These are phyloP conservation scores for Drosophila hydei DNA, from an alignment of 1,140 invertebrate species.

Conservation along the genomic window DNA sequence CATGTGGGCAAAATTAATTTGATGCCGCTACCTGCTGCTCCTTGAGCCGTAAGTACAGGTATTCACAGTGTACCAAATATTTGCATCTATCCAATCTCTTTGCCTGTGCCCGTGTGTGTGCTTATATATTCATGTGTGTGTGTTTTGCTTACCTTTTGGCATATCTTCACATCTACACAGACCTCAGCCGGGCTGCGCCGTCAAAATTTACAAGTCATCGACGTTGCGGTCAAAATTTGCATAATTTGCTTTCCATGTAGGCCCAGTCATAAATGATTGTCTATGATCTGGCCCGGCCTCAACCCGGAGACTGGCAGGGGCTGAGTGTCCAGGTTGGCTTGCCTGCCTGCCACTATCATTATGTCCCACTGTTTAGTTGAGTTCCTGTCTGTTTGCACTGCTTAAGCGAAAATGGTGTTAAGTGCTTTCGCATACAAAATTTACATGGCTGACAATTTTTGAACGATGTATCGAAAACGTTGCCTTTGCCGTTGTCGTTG, in stretches of 20 bases:
- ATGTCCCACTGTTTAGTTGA: constrained; percentile 39
- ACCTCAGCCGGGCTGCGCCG: constrained; percentile 17
- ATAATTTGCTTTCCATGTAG: constrained; percentile 75
- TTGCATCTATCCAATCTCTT: constrained; percentile 37
- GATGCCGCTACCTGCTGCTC: constrained; percentile 20
- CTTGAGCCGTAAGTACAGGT: constrained; percentile 38
- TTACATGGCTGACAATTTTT: constrained; percentile 78
- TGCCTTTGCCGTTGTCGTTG: constrained; percentile 33
- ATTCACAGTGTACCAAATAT: constrained; percentile 58
- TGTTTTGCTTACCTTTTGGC: constrained; percentile 45
- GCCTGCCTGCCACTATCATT: constrained; percentile 21
- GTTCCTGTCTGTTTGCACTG: constrained; percentile 63
- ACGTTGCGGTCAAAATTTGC: constrained; percentile 72
- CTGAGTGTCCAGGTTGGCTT: not conserved
- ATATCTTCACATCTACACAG: constrained; percentile 71
- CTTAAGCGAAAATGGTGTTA: constrained; percentile 80
- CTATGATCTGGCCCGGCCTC: constrained; percentile 45
- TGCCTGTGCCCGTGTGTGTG: constrained; percentile 15
- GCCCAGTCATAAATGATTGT: constrained; percentile 63
- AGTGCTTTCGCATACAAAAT: constrained; percentile 82
- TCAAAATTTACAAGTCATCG: constrained; percentile 80
- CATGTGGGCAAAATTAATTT: constrained; percentile 68
- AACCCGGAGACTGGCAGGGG: not conserved
- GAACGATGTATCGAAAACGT: constrained; percentile 68
- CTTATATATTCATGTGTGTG: constrained; percentile 26